A percentile compares a stretch with the other conserved stretches of the same genome.
phyloP scores from a whole-genome alignment of 2,797 vertebrate genomes.

The Syngnathus rostellatus region DNA sequence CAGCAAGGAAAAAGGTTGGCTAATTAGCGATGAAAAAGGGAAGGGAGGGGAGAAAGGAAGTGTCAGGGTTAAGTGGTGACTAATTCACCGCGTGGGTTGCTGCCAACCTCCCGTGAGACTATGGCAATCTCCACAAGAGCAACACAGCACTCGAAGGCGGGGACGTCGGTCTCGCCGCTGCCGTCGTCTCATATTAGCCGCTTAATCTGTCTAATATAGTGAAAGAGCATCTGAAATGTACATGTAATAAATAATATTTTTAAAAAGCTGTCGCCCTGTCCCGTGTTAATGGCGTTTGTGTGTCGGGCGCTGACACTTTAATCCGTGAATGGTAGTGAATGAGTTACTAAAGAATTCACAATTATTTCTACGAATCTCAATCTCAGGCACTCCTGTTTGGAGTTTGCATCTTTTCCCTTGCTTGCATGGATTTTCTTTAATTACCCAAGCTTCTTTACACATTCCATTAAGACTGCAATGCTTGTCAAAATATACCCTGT shows the following conservation, averaged over 20 bases:
- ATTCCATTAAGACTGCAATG: too few relatives aligned
- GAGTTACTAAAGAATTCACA: too few relatives aligned
- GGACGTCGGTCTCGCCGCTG: conserved; percentile 12
- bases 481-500: too few relatives aligned
- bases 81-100: conserved; percentile 67
- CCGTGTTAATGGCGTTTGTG: conserved; percentile 7
- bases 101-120: conserved; percentile 49
- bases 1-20: conserved; percentile 56
- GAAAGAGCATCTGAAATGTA: conserved; percentile 2
- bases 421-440: too few relatives aligned
- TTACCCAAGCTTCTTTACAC: too few relatives aligned
- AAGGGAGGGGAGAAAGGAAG: conserved; percentile 60
- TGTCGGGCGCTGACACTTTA: not conserved
- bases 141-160: conserved; percentile 26
- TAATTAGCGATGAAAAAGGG: conserved; percentile 69
- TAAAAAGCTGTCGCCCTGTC: conserved; percentile 1
- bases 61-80: conserved; percentile 73
- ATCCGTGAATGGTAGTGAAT: not conserved
- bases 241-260: conserved; percentile 5
- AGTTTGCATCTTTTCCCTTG: too few relatives aligned
- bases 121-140: conserved; percentile 40
- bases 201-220: conserved; percentile 11
- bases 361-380: too few relatives aligned
- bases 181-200: conserved; percentile 13
- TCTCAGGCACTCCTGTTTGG: too few relatives aligned